A percentile compares a stretch with the other conserved stretches of the same genome.
Conservation (phyloP, 2,797 vertebrate species). For the Ctenopoma kingsleyae region DNA sequence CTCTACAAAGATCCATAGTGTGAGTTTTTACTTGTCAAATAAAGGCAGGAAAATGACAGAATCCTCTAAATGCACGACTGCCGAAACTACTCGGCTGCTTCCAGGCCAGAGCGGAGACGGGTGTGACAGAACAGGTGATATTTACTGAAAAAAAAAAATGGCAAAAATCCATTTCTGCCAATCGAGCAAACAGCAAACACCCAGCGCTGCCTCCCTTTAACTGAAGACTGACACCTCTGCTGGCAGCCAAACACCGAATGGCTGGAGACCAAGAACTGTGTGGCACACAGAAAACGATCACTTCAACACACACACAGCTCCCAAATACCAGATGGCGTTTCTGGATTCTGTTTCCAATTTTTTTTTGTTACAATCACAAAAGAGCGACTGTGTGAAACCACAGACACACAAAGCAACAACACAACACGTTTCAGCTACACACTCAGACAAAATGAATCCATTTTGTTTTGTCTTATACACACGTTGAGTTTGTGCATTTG, state of each 20-base stretch:
- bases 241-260: constrained; percentile 93
- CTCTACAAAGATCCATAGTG: neutral
- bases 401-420: constrained; percentile 46
- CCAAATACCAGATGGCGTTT: constrained; percentile 97
- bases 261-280: constrained; percentile 94
- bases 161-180: constrained; percentile 74
- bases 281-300: constrained; percentile 88
- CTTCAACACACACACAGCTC: constrained; percentile 81
- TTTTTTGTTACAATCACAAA: constrained; percentile 89
- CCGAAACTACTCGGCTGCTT: constrained; percentile 1
- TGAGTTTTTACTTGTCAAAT: neutral
- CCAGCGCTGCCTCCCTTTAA: constrained; percentile 67
- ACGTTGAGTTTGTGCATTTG: neutral
- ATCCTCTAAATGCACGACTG: neutral
- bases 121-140: constrained; percentile 66
- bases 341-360: constrained; percentile 93
- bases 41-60: constrained; percentile 7
- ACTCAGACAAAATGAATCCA: too few relatives aligned
- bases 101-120: constrained; percentile 28
- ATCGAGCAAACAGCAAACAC: constrained; percentile 68
- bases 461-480: neutral
- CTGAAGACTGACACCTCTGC: constrained; percentile 96
- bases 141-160: constrained; percentile 57
- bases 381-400: constrained; percentile 62
- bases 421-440: neutral